Conservation (phyloP, 2,797 vertebrate species). For the Prionace glauca region DNA sequence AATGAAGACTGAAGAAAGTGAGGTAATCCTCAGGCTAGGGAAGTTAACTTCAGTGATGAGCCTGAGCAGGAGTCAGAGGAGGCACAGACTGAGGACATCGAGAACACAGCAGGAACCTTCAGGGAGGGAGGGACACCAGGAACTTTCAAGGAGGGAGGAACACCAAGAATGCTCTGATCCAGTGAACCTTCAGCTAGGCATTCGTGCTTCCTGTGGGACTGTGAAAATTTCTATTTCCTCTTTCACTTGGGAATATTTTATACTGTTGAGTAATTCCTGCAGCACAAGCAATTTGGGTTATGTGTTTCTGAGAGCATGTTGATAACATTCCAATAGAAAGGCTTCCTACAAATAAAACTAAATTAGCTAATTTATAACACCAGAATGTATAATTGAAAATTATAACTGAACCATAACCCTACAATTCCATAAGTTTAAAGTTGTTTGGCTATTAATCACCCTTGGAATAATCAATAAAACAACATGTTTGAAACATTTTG, state of each 20-base stretch:
- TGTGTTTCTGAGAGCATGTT: not conserved
- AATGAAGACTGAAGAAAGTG: too few relatives aligned
- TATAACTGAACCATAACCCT: not conserved
- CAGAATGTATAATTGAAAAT: conserved; percentile 20
- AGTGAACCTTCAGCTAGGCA: too few relatives aligned
- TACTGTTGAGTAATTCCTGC: not conserved
- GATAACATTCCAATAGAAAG: not conserved
- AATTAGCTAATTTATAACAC: not conserved
- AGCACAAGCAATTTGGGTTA: not conserved
- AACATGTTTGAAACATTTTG: not conserved
- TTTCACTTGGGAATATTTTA: not conserved
- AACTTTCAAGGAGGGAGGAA: too few relatives aligned
- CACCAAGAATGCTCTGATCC: too few relatives aligned
- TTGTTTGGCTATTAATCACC: not conserved
- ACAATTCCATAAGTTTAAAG: not conserved
- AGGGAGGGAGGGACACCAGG: too few relatives aligned
- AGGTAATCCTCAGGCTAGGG: too few relatives aligned
- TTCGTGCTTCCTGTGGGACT: too few relatives aligned
- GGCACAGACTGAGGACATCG: too few relatives aligned
- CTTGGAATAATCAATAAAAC: not conserved
- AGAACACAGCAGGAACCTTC: too few relatives aligned
- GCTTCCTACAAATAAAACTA: conserved; percentile 3
- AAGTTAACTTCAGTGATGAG: too few relatives aligned
- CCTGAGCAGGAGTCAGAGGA: too few relatives aligned
- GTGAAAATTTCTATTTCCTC: not conserved